phyloP scores from a whole-genome alignment of 2,888 invertebrate genomes.

The Tridacna gigas region DNA sequence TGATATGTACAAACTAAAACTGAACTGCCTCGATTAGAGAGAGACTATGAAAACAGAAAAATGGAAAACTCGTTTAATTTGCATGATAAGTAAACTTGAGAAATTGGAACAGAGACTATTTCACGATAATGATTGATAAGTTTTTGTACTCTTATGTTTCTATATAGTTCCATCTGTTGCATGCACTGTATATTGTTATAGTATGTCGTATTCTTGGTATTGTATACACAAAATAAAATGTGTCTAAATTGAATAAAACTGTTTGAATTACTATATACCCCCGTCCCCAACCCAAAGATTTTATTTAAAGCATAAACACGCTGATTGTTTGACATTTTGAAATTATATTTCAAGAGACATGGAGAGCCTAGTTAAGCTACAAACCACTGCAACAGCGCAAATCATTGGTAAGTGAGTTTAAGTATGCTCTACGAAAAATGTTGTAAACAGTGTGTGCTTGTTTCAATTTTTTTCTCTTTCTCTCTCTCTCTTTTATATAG shows the following conservation, averaged over 20 bases:
- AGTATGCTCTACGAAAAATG: background rate
- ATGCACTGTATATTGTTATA: too few species aligned
- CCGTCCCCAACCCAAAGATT: too few species aligned
- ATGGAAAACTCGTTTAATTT: slow-evolving; percentile 45
- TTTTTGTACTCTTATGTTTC: too few species aligned
- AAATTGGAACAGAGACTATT: slow-evolving; percentile 23
- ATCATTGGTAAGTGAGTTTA: slow-evolving; percentile 13
- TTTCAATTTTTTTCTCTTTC: background rate
- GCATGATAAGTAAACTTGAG: slow-evolving; percentile 30
- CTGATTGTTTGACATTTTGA: too few species aligned
- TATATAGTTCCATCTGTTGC: too few species aligned
- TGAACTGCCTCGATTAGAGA: slow-evolving; percentile 45
- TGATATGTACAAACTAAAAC: slow-evolving; percentile 46
- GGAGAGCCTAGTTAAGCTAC: slow-evolving; percentile 26
- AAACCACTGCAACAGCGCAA: slow-evolving; percentile 10
- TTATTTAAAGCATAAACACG: too few species aligned
- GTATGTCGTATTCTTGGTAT: too few species aligned
- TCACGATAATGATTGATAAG: background rate
- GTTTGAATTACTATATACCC: too few species aligned
- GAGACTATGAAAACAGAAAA: slow-evolving; percentile 46
- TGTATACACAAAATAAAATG: too few species aligned
- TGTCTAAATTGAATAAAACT: background rate
- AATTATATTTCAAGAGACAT: too few species aligned
- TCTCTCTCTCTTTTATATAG: background rate
- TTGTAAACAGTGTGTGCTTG: too few species aligned